Evolutionary conservation across 2,888 invertebrate species (phyloP).

Genomic region (Chrysotoxum bicinctum): DNA sequence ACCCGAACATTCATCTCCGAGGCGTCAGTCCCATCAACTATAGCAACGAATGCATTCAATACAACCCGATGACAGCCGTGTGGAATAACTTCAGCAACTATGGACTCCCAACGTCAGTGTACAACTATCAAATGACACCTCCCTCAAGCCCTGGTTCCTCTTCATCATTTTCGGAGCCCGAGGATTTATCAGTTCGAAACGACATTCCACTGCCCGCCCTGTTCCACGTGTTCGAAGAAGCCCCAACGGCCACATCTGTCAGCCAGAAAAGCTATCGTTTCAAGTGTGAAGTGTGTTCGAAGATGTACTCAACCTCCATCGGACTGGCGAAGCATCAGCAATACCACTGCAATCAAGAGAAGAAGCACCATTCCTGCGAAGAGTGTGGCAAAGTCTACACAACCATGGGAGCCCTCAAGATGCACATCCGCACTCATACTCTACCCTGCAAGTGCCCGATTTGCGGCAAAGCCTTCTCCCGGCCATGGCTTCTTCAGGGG

Average conservation of each 20-base stretch:
- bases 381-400: conserved; percentile 80
- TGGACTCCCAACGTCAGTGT: conserved; percentile 71
- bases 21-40: conserved; percentile 78
- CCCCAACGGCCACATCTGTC: conserved; percentile 63
- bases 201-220: conserved; percentile 80
- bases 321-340: conserved; percentile 97
- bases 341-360: conserved; percentile 93
- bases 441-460: conserved; percentile 81
- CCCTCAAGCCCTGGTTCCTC: conserved; percentile 78
- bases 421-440: conserved; percentile 81
- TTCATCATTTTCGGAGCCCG: conserved; percentile 77
- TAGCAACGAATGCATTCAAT: conserved; percentile 77
- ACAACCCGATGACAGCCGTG: conserved; percentile 77
- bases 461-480: conserved; percentile 81
- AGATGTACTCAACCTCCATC: conserved; percentile 97
- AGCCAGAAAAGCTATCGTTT: conserved; percentile 84
- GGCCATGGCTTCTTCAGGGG: conserved; percentile 80
- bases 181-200: conserved; percentile 80
- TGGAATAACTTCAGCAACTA: conserved; percentile 76
- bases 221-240: conserved; percentile 77
- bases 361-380: conserved; percentile 86
- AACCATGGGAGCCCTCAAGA: conserved; percentile 80
- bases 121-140: conserved; percentile 78
- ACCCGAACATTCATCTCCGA: conserved; percentile 78
- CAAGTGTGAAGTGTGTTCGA: conserved; percentile 95